Percentiles rank a stretch among this genome's conserved stretches.
Conservation (phyloP, 2,113 vertebrate genomes). For the Physeter macrocephalus region DNA sequence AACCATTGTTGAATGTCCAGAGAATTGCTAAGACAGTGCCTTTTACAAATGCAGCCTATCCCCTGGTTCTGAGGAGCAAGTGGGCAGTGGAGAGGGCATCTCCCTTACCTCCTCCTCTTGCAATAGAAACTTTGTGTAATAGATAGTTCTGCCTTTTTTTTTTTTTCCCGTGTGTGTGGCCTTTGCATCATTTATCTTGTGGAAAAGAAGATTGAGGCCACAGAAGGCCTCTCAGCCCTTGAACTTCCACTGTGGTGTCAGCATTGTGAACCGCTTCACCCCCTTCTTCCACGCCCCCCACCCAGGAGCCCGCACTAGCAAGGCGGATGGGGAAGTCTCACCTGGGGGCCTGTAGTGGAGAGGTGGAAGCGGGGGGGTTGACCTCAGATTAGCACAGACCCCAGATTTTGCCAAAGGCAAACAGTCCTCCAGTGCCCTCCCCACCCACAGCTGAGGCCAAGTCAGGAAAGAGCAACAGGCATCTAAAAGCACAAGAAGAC, state of each 20-base stretch:
- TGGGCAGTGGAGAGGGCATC: not conserved
- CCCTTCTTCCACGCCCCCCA: not conserved
- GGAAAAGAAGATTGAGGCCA: constrained; percentile 3
- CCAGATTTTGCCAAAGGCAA: constrained; percentile 1
- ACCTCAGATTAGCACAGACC: constrained; percentile 52
- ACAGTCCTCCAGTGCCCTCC: not conserved
- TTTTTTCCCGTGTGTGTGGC: not conserved
- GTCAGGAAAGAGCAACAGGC: not conserved
- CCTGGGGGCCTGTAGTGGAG: not conserved
- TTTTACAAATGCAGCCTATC: constrained; percentile 52
- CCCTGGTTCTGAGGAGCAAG: not conserved
- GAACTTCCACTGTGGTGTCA: not conserved
- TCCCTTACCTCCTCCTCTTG: not conserved
- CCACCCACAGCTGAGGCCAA: not conserved
- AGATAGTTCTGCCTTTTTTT: not conserved
- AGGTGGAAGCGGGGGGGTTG: not conserved
- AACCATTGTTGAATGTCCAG: constrained; percentile 41
- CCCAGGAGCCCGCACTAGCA: not conserved
- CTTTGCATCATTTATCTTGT: not conserved
- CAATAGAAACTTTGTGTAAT: constrained; percentile 38
- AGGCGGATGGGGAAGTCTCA: not conserved
- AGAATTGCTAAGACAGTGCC: constrained; percentile 66
- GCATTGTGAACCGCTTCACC: not conserved
- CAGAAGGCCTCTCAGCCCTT: not conserved
- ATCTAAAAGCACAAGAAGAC: constrained; percentile 54